Base-by-base conservation (phyloP, 2,113 vertebrate genomes). In the Nyctibius bracteatus region DNA sequence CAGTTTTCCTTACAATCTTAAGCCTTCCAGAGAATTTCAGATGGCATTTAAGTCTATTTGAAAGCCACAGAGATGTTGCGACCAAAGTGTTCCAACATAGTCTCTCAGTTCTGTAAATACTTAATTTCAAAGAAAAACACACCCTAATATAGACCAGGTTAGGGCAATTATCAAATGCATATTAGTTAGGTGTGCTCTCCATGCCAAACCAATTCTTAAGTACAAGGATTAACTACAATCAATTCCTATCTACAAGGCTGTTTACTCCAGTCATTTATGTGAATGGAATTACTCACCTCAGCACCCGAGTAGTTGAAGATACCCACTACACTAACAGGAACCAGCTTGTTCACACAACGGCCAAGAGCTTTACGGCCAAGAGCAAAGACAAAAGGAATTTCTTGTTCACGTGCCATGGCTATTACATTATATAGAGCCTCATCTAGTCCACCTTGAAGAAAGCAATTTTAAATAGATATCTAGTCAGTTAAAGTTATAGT, bases 391-490 rank as follows among this genome's bases (percentile, higher is more conserved):
- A 99, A 99, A 1, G 99, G 99, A 86, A 99, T 99, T 97, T 99
- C 99, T 95, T 99, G 99, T 91, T 99, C 99, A 84, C 99, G 97
- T 11, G 99, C 99, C 99, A 99, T 99, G 47, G 99, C 99, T 62
- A 99, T 99, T 11, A 99, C 99, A 6, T 99, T 99, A 91, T 99
- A 99, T 0, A 99, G 97, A 55, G 99, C 99, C 95, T 99, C 99
- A 94, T 99, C 99, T 66, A 99, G 96, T 91, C 99, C 99, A 93
- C 99, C 99, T 99, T 79, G 61, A 80, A 93, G 79, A 91, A 72
- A 95, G 35, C 63, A 79, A 55, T 87, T 88, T 86, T 28, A 49
- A 82, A 85, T 6, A 81, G 33, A 2, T 41, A 63, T 3, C 31
- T 27, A 41, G 30, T 95, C 41, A 94, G 22, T 24, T 39, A 6